Evolutionary conservation across 1,140 invertebrate species (phyloP), one percentile per base, ranked within the genome.

Genomic region (Bombus affinis): DNA sequence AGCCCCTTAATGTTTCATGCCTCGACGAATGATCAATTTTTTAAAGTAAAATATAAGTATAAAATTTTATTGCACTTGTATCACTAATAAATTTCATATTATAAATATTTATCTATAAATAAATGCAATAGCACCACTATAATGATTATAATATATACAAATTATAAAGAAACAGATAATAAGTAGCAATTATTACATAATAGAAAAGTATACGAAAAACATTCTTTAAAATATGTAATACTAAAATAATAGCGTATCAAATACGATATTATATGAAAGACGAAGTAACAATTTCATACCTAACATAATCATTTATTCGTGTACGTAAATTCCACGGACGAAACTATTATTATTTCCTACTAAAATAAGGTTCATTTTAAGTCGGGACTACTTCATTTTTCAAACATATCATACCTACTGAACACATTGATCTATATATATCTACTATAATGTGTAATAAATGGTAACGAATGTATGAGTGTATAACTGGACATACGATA

Each of bases 401-500:
- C 68, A 80, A 85, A 85, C 42, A 37, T 71, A 80, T 42, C 83
- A 85, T 37, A 42, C 35, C 71, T 65, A 73, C 25, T 39, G 77
- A 85, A 85, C 83, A 85, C 68, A 85, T 59, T 66, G 39, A 65
- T 39, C 32, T 73, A 73, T 65, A n/a, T 44, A 47, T 62, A 62
- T 53, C 47, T 53, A 62, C 66, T 85, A 71, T 78, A 37, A 37
- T 42, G 44, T 57, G 22, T 72, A 77, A 37, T 78, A 85, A 83
- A 73, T 72, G 76, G 83, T 85, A 85, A 85, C 83, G 68, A 85
- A 85, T 80, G 47, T 73, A 71, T 65, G 47, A 59, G 35, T 35
- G 57, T 71, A 80, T 53, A 42, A 85, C 44, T 80, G 39, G 37
- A n/a, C 15, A 65, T 73, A 84, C 32, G n/a, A 72, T 72, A 70